Evolutionary conservation across 2,888 invertebrate genomes (phyloP).

Genomic region (Lysandra coridon): DNA sequence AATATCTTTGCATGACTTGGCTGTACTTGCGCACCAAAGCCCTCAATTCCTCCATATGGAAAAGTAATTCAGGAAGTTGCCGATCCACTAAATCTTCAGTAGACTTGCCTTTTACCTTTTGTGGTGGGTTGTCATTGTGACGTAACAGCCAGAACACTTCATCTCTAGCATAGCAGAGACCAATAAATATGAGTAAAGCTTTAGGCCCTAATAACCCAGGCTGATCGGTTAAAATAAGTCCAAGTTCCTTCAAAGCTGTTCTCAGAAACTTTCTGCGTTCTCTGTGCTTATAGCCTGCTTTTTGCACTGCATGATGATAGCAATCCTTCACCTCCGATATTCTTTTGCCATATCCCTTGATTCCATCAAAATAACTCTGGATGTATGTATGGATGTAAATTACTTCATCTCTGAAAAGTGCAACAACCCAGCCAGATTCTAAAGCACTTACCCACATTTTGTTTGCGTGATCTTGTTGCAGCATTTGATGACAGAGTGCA

Average conservation of each 20-base stretch:
- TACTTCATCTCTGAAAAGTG: constrained; percentile 98
- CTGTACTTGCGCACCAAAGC: constrained; percentile 97
- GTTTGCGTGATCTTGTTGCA: constrained; percentile 91
- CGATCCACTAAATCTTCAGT: constrained; percentile 97
- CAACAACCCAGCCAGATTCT: constrained; percentile 96
- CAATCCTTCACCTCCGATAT: constrained; percentile 98
- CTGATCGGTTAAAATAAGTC: constrained; percentile 97
- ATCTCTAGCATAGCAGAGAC: constrained; percentile 96
- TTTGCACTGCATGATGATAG: constrained; percentile 93
- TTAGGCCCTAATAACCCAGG: constrained; percentile 99
- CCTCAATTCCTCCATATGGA: constrained; percentile 98
- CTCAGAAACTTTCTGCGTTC: constrained; percentile 98
- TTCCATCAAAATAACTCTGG: constrained; percentile 94
- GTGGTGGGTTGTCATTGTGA: constrained; percentile 97
- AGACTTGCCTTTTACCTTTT: constrained; percentile 91
- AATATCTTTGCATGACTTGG: constrained; percentile 98
- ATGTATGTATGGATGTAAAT: constrained; percentile 97
- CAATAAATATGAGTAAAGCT: constrained; percentile 97
- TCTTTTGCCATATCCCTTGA: constrained; percentile 96
- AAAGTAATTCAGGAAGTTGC: constrained; percentile 97
- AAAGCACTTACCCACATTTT: constrained; percentile 95
- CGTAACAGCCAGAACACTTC: constrained; percentile 98
- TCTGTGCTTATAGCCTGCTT: constrained; percentile 94
- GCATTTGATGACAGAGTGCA: constrained; percentile 92
- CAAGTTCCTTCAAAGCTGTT: constrained; percentile 96